Percentiles rank a stretch among this genome's conserved stretches.
Conservation (phyloP, 2,797 vertebrate genomes). For the Tympanoctomys barrerae region DNA sequence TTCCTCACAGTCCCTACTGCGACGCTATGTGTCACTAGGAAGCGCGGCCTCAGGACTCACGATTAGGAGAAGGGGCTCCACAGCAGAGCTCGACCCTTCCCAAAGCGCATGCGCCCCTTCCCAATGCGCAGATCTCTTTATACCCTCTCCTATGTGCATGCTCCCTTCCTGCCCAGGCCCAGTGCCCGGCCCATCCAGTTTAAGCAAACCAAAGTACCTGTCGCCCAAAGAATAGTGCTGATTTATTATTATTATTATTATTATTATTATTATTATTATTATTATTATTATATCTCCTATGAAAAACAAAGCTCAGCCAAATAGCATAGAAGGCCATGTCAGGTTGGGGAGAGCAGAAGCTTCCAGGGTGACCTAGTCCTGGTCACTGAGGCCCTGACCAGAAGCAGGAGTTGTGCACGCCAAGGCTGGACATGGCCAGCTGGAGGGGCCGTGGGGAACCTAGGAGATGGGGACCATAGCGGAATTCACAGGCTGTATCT, state of each 20-base stretch:
- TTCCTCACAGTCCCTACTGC: too few species aligned
- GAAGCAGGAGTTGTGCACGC: fast-evolving
- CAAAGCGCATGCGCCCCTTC: too few species aligned
- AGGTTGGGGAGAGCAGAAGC: not conserved
- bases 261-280: conserved; percentile 26
- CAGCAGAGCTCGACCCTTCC: too few species aligned
- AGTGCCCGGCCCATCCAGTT: too few species aligned
- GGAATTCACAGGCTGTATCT: fast-evolving
- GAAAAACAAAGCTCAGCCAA: conserved; percentile 6
- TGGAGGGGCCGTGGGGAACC: not conserved
- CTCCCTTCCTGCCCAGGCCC: too few species aligned
- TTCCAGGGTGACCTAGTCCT: not conserved
- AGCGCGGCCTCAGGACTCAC: too few species aligned
- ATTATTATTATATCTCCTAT: not conserved
- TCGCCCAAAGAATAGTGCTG: not conserved
- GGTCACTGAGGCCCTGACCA: fast-evolving
- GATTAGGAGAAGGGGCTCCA: too few species aligned
- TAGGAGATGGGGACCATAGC: too few species aligned
- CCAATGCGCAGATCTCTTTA: too few species aligned
- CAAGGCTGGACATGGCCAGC: fast-evolving
- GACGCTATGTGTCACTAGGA: too few species aligned
- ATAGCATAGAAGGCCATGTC: not conserved
- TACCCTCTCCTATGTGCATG: too few species aligned
- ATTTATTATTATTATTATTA: not conserved
- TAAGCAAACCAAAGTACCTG: too few species aligned